Evolutionary conservation across 2,888 invertebrate species (phyloP), one percentile per base, ranked within the genome.

Genomic region (Eupithecia pulchellata): DNA sequence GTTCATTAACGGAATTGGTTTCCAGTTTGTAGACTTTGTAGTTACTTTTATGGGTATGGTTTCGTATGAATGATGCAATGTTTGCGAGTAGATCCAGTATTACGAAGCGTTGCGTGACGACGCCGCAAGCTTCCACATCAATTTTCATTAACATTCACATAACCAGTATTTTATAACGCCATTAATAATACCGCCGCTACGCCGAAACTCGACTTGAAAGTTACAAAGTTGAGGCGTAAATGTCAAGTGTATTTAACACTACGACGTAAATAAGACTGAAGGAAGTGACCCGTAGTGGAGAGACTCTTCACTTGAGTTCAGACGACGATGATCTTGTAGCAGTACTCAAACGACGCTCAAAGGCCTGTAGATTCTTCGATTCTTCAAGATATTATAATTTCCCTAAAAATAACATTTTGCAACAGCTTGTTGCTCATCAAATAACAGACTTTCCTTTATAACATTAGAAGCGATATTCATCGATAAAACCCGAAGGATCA

Each of bases 31-130:
- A 77, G 69, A 74, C n/a, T n/a, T n/a, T n/a, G n/a, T 75, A 75
- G 75, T n/a, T n/a, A 42, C 34, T 47, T 1, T 29, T 57, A 47
- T 25, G 11, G 57, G 32, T 66, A 61, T 61, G 52, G 42, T 64
- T 34, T 60, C 27, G 14, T 69, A 20, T 60, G 58, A 68, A 55
- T 67, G 68, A 72, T 72, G 72, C 58, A 66, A 72, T 72, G 55
- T 57, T 42, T 6, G 27, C 6, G 20, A 55, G 64, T 58, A 55
- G 32, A 58, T 63, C 42, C 20, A 29, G 30, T 76, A 75, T 79
- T 79, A 82, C 78, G 77, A 79, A 83, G 76, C 72, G 72, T 82
- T 81, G 79, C 82, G 79, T 81, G 81, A 57, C 73, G 61, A 67
- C 72, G 55, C 75, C 72, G 62, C 73, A 72, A 64, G 71, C 73